Evolutionary conservation across 2,888 invertebrate species (phyloP).

Genomic region (Tipula vernalis): DNA sequence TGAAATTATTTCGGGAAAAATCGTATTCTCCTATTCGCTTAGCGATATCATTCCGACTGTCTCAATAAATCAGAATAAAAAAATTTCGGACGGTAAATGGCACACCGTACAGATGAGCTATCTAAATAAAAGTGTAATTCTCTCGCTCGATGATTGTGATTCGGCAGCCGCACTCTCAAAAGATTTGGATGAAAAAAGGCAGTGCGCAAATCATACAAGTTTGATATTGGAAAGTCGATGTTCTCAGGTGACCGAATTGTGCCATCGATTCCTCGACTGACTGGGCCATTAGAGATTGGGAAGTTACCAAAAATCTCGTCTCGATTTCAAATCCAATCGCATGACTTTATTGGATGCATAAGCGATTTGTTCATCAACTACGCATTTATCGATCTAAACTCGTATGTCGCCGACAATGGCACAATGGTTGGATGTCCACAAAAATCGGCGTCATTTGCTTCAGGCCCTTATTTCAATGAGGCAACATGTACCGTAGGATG

Average conservation of each 20-base stretch:
- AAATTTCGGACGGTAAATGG: slow-evolving; percentile 82
- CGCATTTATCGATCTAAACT: slow-evolving; percentile 74
- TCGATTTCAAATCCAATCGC: slow-evolving; percentile 63
- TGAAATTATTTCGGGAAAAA: slow-evolving; percentile 61
- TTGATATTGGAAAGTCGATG: slow-evolving; percentile 64
- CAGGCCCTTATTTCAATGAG: slow-evolving; percentile 77
- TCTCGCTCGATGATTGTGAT: slow-evolving; percentile 81
- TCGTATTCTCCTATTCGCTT: slow-evolving; percentile 79
- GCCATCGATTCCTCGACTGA: slow-evolving; percentile 83
- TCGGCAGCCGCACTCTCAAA: slow-evolving; percentile 64
- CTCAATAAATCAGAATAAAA: slow-evolving; percentile 51
- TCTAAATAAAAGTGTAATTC: slow-evolving; percentile 70
- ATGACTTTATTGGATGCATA: slow-evolving; percentile 83
- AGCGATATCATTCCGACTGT: slow-evolving; percentile 61
- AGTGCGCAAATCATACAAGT: slow-evolving; percentile 68
- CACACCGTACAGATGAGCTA: slow-evolving; percentile 75
- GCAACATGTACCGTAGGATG: slow-evolving; percentile 79
- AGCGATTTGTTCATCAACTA: slow-evolving; percentile 78
- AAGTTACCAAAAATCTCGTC: slow-evolving; percentile 75
- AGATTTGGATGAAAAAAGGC: slow-evolving; percentile 61
- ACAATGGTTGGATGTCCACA: slow-evolving; percentile 80
- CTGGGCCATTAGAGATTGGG: slow-evolving; percentile 84
- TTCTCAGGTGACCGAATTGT: slow-evolving; percentile 61
- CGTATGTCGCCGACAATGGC: slow-evolving; percentile 81
- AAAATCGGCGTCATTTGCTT: slow-evolving; percentile 67